phyloP scores from a whole-genome alignment of 2,113 vertebrate species.

The Epinephelus cyanopodus region DNA sequence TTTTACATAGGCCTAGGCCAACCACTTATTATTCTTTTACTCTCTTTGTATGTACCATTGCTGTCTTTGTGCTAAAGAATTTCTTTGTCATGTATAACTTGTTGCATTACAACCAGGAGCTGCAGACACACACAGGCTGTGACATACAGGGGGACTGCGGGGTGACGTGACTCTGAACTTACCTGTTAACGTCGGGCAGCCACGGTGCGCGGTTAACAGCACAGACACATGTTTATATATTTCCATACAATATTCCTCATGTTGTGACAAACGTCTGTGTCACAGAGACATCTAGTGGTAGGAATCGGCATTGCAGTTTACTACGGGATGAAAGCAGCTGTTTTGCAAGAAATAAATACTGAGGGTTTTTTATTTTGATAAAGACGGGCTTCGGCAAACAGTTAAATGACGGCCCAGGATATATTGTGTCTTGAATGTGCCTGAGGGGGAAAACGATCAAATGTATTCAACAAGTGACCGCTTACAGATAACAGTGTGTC shows the following conservation, averaged over 20 bases:
- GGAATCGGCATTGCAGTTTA: background rate
- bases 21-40: no score
- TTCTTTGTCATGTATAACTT: background rate
- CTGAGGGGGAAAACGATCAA: background rate
- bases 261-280: background rate
- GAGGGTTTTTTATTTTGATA: background rate
- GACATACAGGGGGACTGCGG: background rate
- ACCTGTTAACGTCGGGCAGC: background rate
- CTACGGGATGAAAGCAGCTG: background rate
- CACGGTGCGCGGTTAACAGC: background rate
- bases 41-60: background rate
- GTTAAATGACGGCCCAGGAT: fast-evolving
- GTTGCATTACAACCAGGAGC: background rate
- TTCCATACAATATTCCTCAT: no score
- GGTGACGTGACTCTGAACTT: background rate
- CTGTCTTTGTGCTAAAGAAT: background rate
- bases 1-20: no score
- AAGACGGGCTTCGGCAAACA: no score
- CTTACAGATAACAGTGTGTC: background rate
- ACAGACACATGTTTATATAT: no score
- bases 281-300: conserved; percentile 56
- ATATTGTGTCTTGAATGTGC: background rate
- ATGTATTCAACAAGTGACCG: no score
- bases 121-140: background rate
- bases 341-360: background rate